Evolutionary conservation across 2,888 invertebrate species (phyloP).

Genomic region (Lycia hirtaria): DNA sequence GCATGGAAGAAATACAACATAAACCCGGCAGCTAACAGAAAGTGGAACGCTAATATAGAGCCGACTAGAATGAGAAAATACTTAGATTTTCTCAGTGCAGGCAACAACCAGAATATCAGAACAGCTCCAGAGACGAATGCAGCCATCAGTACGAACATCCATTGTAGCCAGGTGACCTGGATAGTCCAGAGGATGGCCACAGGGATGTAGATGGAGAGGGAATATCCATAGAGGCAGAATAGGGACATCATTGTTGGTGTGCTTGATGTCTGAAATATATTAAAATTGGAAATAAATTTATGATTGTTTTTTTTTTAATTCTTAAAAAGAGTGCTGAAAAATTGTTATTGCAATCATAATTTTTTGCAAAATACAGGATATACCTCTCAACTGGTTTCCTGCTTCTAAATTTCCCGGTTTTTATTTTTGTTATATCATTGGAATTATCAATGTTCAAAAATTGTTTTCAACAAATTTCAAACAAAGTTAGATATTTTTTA

Average conservation of each 20-base stretch:
- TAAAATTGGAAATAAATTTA: no score
- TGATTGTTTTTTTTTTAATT: neutral
- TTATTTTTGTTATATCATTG: no score
- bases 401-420: no score
- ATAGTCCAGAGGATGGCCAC: conserved; percentile 97
- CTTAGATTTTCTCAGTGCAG: conserved; percentile 89
- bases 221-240: conserved; percentile 98
- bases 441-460: no score
- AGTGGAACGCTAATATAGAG: conserved; percentile 91
- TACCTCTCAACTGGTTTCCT: no score
- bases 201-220: conserved; percentile 96
- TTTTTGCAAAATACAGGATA: no score
- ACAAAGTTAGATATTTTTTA: no score
- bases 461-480: no score
- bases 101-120: conserved; percentile 92
- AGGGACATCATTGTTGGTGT: conserved; percentile 92
- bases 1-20: conserved; percentile 93
- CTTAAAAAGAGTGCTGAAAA: no score
- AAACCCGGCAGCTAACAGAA: conserved; percentile 93
- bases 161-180: conserved; percentile 92
- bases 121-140: conserved; percentile 94
- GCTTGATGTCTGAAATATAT: conserved; percentile 70
- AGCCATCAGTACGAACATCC: conserved; percentile 93
- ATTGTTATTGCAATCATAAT: no score
- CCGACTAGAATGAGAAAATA: conserved; percentile 72